phyloP scores from a whole-genome alignment of 2,797 vertebrate species.

The Hydrophis major region DNA sequence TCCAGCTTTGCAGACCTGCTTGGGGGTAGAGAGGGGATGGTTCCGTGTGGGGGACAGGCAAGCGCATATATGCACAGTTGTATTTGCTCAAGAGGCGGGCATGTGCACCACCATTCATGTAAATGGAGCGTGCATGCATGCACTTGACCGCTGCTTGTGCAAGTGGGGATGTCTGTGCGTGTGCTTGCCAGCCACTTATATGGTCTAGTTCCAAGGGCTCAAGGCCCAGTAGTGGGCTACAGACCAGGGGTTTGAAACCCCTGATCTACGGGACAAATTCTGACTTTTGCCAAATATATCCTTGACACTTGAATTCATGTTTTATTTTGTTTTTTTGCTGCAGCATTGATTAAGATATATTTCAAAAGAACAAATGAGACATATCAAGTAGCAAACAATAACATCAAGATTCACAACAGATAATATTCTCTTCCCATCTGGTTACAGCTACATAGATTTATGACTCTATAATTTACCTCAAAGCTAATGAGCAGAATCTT shows the following conservation, averaged over 20 bases:
- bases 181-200: rapidly evolving
- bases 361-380: neutral
- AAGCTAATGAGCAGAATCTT: neutral
- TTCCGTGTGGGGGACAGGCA: neutral
- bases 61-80: neutral
- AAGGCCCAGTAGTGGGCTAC: neutral
- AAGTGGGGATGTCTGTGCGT: neutral
- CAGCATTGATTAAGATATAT: neutral
- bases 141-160: neutral
- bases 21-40: neutral
- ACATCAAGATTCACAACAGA: neutral
- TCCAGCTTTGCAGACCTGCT: neutral
- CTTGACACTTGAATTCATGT: neutral
- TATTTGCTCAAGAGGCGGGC: neutral
- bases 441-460: conserved; percentile 17
- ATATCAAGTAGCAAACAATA: neutral
- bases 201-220: neutral
- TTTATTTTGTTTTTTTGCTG: neutral
- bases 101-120: neutral
- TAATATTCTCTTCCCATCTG: neutral
- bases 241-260: neutral
- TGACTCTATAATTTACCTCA: neutral
- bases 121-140: neutral
- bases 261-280: neutral
- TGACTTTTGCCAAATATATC: neutral